Percentiles rank a stretch among this genome's conserved stretches.
Conservation (phyloP, 2,888 invertebrate species). For the Lasioglossum zephyrum region DNA sequence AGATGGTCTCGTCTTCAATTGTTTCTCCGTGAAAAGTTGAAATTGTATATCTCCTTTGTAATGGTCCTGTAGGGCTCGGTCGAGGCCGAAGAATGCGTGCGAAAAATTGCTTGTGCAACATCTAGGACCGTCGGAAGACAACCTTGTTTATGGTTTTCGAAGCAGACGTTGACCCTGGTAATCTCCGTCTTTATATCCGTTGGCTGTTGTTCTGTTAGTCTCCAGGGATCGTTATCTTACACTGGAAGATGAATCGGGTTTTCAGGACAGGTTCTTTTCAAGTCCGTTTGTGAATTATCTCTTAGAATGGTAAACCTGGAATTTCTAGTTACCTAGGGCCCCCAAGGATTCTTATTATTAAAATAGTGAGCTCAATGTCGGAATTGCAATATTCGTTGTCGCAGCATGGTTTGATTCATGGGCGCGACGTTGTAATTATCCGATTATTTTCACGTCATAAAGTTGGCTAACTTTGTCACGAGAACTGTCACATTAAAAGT, state of each 20-base stretch:
- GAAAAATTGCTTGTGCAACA: neutral
- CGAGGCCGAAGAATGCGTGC: neutral
- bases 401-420: neutral
- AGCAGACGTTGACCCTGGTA: slow-evolving; percentile 21
- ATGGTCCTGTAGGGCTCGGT: neutral
- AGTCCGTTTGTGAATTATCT: slow-evolving; percentile 10
- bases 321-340: neutral
- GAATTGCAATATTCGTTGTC: neutral
- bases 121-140: neutral
- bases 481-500: neutral
- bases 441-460: neutral
- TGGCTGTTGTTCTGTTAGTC: slow-evolving; percentile 13
- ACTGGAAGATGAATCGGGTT: slow-evolving; percentile 3
- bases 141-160: slow-evolving; percentile 21
- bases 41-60: neutral
- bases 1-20: neutral
- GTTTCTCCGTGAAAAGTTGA: neutral
- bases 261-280: slow-evolving; percentile 5
- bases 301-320: slow-evolving; percentile 3
- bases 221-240: slow-evolving; percentile 22
- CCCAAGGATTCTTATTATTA: neutral
- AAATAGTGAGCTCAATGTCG: neutral
- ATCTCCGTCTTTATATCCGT: slow-evolving; percentile 14
- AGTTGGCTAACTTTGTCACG: neutral
- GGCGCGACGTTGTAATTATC: neutral